A percentile compares a stretch with the other conserved stretches of the same genome.
These are phyloP conservation scores for Propithecus deckenii DNA, from an alignment of 2,797 vertebrate genomes.

Conservation along the genomic window DNA sequence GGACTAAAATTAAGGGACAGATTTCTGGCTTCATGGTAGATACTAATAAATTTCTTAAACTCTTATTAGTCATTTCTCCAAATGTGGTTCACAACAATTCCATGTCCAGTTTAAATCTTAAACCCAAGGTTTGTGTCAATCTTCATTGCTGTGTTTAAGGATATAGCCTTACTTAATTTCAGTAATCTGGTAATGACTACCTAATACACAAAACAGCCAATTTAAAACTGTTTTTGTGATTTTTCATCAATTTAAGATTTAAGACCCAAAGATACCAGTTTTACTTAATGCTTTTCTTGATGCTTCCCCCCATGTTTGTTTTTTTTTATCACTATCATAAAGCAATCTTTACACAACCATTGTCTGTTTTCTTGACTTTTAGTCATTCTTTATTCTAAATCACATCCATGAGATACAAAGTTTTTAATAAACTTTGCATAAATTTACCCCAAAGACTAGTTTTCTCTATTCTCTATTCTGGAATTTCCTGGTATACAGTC, in stretches of 20 bases:
- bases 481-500: neutral
- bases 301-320: neutral
- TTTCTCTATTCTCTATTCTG: neutral
- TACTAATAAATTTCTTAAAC: neutral
- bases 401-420: neutral
- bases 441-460: neutral
- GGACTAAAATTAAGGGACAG: neutral
- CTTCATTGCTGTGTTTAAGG: neutral
- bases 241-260: neutral
- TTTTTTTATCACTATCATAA: neutral
- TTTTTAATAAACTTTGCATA: neutral
- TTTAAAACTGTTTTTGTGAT: neutral
- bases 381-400: neutral
- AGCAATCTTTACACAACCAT: neutral
- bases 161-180: neutral
- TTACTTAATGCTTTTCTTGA: neutral
- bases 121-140: neutral
- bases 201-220: neutral
- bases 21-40: neutral
- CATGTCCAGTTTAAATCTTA: neutral
- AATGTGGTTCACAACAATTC: neutral
- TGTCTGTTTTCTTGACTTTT: constrained; percentile 11
- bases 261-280: neutral
- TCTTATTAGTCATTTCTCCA: neutral
- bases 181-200: neutral